A percentile compares a stretch with the other conserved stretches of the same genome.
phyloP scores from a whole-genome alignment of 2,888 invertebrate species.

The Agrotis exclamationis region DNA sequence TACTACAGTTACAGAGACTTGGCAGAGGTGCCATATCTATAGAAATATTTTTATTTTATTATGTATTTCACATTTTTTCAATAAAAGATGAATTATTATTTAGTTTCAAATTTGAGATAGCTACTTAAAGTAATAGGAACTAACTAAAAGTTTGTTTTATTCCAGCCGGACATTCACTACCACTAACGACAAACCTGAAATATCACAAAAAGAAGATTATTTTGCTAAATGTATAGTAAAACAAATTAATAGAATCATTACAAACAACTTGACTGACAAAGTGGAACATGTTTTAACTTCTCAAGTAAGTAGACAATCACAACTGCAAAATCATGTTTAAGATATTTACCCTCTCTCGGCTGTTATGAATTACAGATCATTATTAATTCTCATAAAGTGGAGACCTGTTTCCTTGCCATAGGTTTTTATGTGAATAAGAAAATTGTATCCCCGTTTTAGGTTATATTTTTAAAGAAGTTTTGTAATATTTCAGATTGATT shows the following conservation, averaged over 20 bases:
- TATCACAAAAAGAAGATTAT: conserved; percentile 83
- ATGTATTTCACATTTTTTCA: not conserved
- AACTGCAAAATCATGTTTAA: no score
- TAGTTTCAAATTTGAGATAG: not conserved
- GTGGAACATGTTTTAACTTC: conserved; percentile 92
- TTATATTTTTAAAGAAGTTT: not conserved
- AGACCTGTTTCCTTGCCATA: no score
- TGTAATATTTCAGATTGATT: conserved; percentile 91
- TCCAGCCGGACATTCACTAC: conserved; percentile 72
- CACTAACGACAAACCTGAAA: conserved; percentile 69
- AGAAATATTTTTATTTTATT: not conserved
- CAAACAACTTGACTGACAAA: conserved; percentile 91
- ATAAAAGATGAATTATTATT: no score
- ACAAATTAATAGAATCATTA: conserved; percentile 93
- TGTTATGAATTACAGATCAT: no score
- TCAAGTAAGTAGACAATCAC: conserved; percentile 87
- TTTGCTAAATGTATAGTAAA: conserved; percentile 90
- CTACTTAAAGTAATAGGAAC: no score
- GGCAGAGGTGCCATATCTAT: not conserved
- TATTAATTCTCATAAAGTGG: no score
- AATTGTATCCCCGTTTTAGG: no score
- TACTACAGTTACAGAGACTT: not conserved
- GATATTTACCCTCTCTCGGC: no score
- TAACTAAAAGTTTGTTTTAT: conserved; percentile 7
- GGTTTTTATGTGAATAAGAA: no score